Evolutionary conservation across 2,888 invertebrate genomes (phyloP).

Genomic region (Parelbella ahira): DNA sequence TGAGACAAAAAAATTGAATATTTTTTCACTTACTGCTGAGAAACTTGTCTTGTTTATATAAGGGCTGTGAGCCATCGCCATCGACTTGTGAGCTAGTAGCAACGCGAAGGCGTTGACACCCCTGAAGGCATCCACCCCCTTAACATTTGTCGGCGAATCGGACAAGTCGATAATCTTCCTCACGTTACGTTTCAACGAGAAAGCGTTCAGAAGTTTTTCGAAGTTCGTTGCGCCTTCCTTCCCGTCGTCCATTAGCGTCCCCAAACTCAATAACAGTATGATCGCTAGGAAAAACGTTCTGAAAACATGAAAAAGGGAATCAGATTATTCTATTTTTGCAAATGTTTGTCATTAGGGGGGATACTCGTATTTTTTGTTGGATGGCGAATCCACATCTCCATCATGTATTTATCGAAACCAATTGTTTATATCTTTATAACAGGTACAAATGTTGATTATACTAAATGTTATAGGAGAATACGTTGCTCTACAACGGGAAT

Average conservation of each 20-base stretch:
- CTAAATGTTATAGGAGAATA: too few species aligned
- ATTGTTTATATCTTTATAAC: too few species aligned
- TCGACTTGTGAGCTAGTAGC: constrained; percentile 79
- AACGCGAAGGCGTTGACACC: constrained; percentile 78
- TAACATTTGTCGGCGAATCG: constrained; percentile 59
- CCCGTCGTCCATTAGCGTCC: constrained; percentile 66
- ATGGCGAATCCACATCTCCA: too few species aligned
- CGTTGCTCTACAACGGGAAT: too few species aligned
- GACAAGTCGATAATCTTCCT: constrained; percentile 64
- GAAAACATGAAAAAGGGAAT: constrained; percentile 32
- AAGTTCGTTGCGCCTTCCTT: constrained; percentile 67
- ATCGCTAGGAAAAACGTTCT: constrained; percentile 71
- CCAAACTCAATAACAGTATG: constrained; percentile 56
- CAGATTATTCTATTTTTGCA: neutral
- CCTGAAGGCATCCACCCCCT: constrained; percentile 77
- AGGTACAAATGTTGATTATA: too few species aligned
- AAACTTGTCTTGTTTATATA: constrained; percentile 78
- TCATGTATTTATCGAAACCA: too few species aligned
- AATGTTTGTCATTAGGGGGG: constrained; percentile 4
- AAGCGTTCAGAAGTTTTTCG: constrained; percentile 71
- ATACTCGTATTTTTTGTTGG: constrained; percentile 4
- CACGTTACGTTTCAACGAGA: constrained; percentile 74
- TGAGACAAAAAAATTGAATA: too few species aligned
- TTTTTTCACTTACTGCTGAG: constrained; percentile 44
- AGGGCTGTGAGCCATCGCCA: constrained; percentile 81